A percentile compares a stretch with the other conserved stretches of the same genome.
These are phyloP conservation scores for Aphelinus atriplicis DNA, from an alignment of 1,140 invertebrate genomes.

Conservation along the genomic window DNA sequence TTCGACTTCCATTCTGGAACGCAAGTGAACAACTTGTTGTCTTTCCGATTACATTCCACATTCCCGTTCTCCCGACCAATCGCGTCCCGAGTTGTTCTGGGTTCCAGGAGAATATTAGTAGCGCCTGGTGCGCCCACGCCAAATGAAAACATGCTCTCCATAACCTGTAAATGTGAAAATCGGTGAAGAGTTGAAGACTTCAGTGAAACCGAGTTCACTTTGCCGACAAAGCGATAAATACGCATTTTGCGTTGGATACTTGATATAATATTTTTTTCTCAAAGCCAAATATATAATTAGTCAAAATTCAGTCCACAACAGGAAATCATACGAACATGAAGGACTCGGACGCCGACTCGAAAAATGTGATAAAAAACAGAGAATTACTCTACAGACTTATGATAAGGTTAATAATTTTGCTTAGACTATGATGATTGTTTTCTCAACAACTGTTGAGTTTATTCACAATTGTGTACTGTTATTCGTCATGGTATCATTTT, in stretches of 20 bases:
- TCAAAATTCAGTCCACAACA: constrained; percentile 47
- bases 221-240: no score
- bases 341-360: constrained; percentile 73
- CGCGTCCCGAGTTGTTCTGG: background rate
- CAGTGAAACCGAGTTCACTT: background rate
- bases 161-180: constrained; percentile 2
- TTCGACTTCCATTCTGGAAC: constrained; percentile 48
- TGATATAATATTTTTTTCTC: background rate
- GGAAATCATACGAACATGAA: constrained; percentile 59
- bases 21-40: no score
- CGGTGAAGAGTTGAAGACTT: background rate
- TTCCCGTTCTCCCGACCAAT: no score
- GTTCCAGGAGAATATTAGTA: background rate
- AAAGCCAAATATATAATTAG: constrained; percentile 22
- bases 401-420: constrained; percentile 74
- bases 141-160: background rate
- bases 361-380: constrained; percentile 82
- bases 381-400: constrained; percentile 87
- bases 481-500: no score
- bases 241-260: no score
- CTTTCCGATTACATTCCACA: no score
- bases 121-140: no score
- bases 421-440: no score
- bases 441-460: no score
- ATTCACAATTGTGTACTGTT: no score